Evolutionary conservation across 2,113 vertebrate genomes (phyloP).

Genomic region (Eulacestoma nigropectus): DNA sequence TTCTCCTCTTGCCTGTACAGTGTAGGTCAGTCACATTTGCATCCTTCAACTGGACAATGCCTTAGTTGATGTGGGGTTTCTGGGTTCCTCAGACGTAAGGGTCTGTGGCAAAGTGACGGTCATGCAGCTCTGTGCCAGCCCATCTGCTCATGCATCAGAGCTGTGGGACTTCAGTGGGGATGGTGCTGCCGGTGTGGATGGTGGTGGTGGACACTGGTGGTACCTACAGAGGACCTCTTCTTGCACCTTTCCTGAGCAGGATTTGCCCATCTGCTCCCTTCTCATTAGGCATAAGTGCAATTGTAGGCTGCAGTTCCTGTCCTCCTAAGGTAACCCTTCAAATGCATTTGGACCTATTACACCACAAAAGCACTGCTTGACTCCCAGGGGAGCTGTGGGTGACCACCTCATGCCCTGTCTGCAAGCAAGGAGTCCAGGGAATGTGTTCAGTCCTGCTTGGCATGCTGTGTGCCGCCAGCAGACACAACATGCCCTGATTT

Average conservation of each 20-base stretch:
- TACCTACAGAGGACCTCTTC: not conserved
- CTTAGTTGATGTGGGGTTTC: not conserved
- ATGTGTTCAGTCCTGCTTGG: not conserved
- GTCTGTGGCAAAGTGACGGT: accelerated
- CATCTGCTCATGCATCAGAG: accelerated
- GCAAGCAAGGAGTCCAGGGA: not conserved
- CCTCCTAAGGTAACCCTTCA: not conserved
- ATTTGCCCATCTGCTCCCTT: not conserved
- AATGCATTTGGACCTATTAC: not conserved
- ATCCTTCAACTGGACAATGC: not conserved
- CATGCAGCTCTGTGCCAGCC: not conserved
- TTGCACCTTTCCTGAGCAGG: not conserved
- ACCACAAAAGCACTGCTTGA: not conserved
- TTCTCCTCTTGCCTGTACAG: not conserved
- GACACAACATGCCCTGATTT: not conserved
- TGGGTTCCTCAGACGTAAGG: accelerated
- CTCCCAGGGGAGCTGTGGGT: not conserved
- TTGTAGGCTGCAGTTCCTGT: not conserved
- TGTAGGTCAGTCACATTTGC: not conserved
- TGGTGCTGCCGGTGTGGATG: not conserved
- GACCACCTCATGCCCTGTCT: not conserved
- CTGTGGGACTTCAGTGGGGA: not conserved
- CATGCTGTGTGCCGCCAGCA: not conserved
- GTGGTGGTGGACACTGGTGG: too few relatives aligned
- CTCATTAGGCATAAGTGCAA: not conserved